Evolutionary conservation across 2,113 vertebrate species (phyloP), one percentile per base, ranked within the genome.

Genomic region (Camelus dromedarius): DNA sequence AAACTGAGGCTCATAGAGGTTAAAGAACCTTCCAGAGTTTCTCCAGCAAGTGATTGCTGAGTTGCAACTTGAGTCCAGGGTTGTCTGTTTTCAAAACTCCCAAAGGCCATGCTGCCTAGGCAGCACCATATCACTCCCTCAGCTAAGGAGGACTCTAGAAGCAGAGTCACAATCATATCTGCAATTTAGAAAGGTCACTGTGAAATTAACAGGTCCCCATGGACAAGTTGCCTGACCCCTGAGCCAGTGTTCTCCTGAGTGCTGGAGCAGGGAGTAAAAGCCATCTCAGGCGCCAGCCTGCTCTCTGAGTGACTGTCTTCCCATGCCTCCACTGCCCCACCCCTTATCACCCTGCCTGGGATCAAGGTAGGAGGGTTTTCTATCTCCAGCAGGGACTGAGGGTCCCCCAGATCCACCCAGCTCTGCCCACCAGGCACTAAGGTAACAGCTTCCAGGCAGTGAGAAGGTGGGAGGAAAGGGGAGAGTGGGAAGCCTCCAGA

Each of bases 71-170:
- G 66, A 35, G 72, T 30, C 42, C 50, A 46, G 46, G 38, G 30
- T 32, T 91, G 24, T 77, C 54, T 30, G 22, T 64, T 75, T 94
- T 96, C 72, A 89, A 50, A 91, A 84, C n/a, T 48, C 89, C 75
- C 26, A 50, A 73, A 93, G 89, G n/a, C 42, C 76, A 32, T 0
- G 2, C 30, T 69, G 66, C 12, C 38, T 12, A 76, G 24, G 80
- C 60, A n/a, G 19, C 0, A 8, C 54, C 28, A 19, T 24, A 5
- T 67, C 70, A 50, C 16, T 80, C 48, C n/a, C 2, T 64, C n/a
- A 18, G 42, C 22, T 26, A 70, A 89, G 24, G 48, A 32, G 19
- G n/a, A 24, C 26, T 58, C 24, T 81, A 56, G 58, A 91, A 60
- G 28, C 52, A 82, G 48, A 79, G 32, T 90, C 76, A 80, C 70